A percentile compares a stretch with the other conserved stretches of the same genome.
Evolutionary conservation across 2,113 vertebrate species (phyloP).

Genomic region (Lathamus discolor): DNA sequence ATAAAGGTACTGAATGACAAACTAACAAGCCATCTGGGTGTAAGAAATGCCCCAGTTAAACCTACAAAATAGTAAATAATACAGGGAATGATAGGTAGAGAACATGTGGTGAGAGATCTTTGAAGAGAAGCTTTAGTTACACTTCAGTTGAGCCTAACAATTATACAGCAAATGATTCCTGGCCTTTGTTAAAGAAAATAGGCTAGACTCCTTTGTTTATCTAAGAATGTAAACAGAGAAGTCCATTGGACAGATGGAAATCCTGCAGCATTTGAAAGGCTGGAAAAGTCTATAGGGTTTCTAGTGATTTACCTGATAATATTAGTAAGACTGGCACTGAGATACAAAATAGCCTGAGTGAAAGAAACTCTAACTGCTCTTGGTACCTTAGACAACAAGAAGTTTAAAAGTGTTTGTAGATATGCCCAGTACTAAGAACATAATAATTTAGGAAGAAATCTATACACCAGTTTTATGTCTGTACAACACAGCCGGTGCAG

Average conservation of each 20-base stretch:
- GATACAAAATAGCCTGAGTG: slow-evolving; percentile 21
- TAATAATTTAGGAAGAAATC: background rate
- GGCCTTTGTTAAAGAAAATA: slow-evolving; percentile 72
- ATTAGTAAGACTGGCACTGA: slow-evolving; percentile 32
- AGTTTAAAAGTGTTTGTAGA: slow-evolving; percentile 36
- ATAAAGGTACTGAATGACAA: background rate
- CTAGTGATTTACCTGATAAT: slow-evolving; percentile 66
- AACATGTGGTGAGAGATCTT: slow-evolving; percentile 63
- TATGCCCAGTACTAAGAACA: background rate
- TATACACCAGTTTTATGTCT: background rate
- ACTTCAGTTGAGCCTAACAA: slow-evolving; percentile 63
- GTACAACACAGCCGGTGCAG: background rate
- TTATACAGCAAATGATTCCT: slow-evolving; percentile 60
- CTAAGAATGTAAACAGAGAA: slow-evolving; percentile 74
- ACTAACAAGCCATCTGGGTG: slow-evolving; percentile 58
- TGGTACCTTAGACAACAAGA: slow-evolving; percentile 16
- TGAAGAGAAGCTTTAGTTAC: slow-evolving; percentile 68
- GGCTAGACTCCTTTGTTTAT: slow-evolving; percentile 55
- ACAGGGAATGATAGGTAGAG: slow-evolving; percentile 49
- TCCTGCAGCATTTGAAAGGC: slow-evolving; percentile 62
- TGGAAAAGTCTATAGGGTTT: slow-evolving; percentile 59
- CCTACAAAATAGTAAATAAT: slow-evolving; percentile 60
- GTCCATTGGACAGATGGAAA: slow-evolving; percentile 74
- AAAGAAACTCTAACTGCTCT: slow-evolving; percentile 67
- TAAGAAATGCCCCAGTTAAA: slow-evolving; percentile 59